A percentile compares a stretch with the other conserved stretches of the same genome.
These are phyloP conservation scores for Tetraneura akinire DNA, from an alignment of 1,140 invertebrate species.

Conservation along the genomic window DNA sequence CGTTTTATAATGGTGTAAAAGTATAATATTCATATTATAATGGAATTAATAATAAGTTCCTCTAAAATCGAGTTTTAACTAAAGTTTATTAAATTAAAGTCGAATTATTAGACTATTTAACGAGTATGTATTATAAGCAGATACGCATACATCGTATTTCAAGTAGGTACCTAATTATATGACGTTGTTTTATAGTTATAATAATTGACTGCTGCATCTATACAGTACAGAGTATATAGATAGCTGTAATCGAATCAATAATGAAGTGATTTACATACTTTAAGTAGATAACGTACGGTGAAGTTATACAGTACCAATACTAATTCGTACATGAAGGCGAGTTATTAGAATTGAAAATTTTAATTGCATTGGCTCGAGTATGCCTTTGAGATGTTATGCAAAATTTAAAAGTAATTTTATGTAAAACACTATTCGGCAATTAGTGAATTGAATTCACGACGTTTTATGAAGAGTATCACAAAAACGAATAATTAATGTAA, in stretches of 20 bases:
- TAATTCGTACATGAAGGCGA: conserved; percentile 41
- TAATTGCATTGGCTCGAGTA: conserved; percentile 18
- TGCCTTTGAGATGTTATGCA: background rate
- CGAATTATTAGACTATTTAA: background rate
- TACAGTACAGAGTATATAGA: background rate
- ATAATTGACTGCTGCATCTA: too few relatives aligned
- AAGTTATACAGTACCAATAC: conserved; percentile 28
- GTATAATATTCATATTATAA: too few relatives aligned
- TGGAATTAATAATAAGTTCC: too few relatives aligned
- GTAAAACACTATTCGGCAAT: background rate
- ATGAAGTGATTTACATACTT: conserved; percentile 32
- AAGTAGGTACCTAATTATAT: background rate
- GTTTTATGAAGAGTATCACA: too few relatives aligned
- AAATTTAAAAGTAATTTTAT: too few relatives aligned
- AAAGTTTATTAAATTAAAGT: too few relatives aligned
- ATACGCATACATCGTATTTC: background rate
- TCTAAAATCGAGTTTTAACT: too few relatives aligned
- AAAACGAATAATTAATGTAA: too few relatives aligned
- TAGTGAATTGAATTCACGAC: too few relatives aligned
- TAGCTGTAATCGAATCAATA: conserved; percentile 6
- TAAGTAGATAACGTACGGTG: conserved; percentile 21
- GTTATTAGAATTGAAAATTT: background rate
- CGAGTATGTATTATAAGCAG: too few relatives aligned
- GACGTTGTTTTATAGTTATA: background rate
- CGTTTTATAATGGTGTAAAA: too few relatives aligned